phyloP scores from a whole-genome alignment of 2,113 vertebrate genomes.

The zebrafish (Danio rerio) region GRCz12tu NC_133176.1:45789501-45790000 shows the following conservation, averaged over 20 bases:
- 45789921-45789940: too few species aligned
- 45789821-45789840: neutral
- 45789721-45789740: neutral
- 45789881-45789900: neutral
- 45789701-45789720: slow-evolving; percentile 66
- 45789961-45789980: too few species aligned
- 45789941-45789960: too few species aligned
- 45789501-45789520: neutral
- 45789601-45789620: slow-evolving; percentile 60
- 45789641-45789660: slow-evolving; percentile 62
- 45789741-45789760: neutral
- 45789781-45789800: slow-evolving; percentile 1
- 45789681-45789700: slow-evolving; percentile 65
- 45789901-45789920: too few species aligned
- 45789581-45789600: slow-evolving; percentile 73
- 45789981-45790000: too few species aligned
- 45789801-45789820: neutral
- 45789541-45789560: slow-evolving; percentile 62
- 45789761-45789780: neutral
- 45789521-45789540: neutral
- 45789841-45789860: neutral
- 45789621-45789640: slow-evolving; percentile 59
- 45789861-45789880: neutral
- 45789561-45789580: slow-evolving; percentile 66
- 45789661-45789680: slow-evolving; percentile 72